Conservation (phyloP, 23 tunicate species). For the Ciona savignyi region DNA sequence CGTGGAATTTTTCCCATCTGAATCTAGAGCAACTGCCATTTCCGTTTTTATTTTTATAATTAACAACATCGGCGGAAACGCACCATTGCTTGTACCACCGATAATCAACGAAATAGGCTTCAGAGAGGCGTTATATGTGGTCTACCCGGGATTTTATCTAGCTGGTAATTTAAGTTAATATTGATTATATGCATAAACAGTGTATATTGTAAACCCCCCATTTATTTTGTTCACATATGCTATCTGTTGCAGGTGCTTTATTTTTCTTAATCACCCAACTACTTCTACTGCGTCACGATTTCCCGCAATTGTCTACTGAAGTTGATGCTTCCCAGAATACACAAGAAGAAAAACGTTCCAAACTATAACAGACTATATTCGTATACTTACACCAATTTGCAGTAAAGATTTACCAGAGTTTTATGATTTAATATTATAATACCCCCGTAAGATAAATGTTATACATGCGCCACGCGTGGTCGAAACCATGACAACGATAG, state of each 20-base stretch:
- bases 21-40: constrained; percentile 50
- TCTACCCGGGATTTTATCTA: constrained; percentile 84
- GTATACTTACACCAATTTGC: no score
- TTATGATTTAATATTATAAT: no score
- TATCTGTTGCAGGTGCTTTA: background rate
- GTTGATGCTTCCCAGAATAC: no score
- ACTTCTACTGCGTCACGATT: background rate
- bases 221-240: background rate
- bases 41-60: constrained; percentile 76
- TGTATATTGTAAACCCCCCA: no score
- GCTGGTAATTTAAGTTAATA: no score
- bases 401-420: no score
- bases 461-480: background rate
- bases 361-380: no score
- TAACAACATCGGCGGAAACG: constrained; percentile 77
- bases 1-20: constrained; percentile 58
- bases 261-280: background rate
- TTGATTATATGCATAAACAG: no score
- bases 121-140: constrained; percentile 45
- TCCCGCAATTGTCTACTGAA: background rate
- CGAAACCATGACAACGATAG: background rate
- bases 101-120: constrained; percentile 31
- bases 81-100: constrained; percentile 40
- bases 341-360: no score
- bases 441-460: no score